Conservation (phyloP, 1,140 invertebrate genomes). For the Metopolophium dirhodum region DNA sequence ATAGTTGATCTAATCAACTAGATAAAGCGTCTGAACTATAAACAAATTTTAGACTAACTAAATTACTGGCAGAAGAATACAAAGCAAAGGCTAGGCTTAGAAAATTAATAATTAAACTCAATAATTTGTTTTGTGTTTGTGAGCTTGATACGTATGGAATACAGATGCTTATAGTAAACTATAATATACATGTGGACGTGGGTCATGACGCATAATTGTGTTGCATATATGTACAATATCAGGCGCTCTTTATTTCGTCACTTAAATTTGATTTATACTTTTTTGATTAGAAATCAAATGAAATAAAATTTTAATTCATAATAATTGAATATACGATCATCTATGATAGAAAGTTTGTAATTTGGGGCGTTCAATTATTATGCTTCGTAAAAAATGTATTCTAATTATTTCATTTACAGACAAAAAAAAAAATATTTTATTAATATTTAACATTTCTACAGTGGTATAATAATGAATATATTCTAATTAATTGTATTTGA, state of each 20-base stretch:
- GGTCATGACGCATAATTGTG: not conserved
- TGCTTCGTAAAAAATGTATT: not conserved
- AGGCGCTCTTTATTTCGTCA: not conserved
- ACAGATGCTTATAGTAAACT: not conserved
- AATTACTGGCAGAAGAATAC: not conserved
- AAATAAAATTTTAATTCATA: too few species aligned
- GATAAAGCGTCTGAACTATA: not conserved
- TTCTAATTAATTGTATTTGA: not conserved
- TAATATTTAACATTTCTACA: not conserved
- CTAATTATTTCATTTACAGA: too few species aligned
- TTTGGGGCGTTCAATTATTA: not conserved
- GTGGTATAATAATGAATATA: not conserved
- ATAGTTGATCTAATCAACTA: not conserved
- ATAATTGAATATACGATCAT: not conserved
- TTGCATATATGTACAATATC: not conserved
- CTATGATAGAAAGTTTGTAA: not conserved
- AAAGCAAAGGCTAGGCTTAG: not conserved
- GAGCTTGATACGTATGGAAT: not conserved
- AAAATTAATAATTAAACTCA: not conserved
- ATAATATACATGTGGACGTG: too few species aligned
- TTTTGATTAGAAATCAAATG: not conserved
- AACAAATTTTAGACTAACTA: not conserved
- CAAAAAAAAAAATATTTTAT: too few species aligned
- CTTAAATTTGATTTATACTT: not conserved
- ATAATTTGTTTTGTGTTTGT: not conserved